Base-by-base conservation (phyloP, 2,888 invertebrate genomes). In the Cataglyphis altisquamis region DNA sequence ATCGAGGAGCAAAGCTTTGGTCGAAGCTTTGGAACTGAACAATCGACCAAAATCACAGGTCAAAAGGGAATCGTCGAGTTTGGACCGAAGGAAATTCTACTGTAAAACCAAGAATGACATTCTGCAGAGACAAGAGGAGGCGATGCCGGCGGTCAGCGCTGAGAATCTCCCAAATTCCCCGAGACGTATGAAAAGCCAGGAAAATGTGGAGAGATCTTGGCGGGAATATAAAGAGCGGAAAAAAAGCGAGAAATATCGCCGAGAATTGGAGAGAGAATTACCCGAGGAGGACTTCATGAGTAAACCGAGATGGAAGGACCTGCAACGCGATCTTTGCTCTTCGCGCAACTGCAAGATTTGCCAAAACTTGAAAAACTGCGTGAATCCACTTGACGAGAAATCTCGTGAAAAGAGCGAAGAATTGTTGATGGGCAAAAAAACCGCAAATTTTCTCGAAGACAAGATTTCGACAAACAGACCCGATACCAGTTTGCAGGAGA, bases 151-250 rank as follows among this genome's bases (percentile, higher is more conserved):
- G 1, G 91, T 93, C 52, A 91, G 91, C 0, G 91, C 91, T 15
- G 86, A 64, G 66, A 91, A 92, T 25, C 48, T 82, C 66, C 81
- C 67, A 55, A 85, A 87, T 77, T 77, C 83, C 2, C 80, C 83
- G 60, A 63, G 91, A 41, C 86, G 91, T 0, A 87, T 90, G 21
- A 91, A 88, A 29, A 91, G 90, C 45, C 91, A 93, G 66, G 92
- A 92, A 52, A 92, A 91, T 60, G 86, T 92, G 1, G 92, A 92
- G 57, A 90, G 92, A 5, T 94, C 93, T 18, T 94, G 94, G 94
- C 91, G 92, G 3, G 94, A 93, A 83, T 94, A 93, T 84, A 93
- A 92, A 78, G 93, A 94, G 60, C 86, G 92, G 8, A 93, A 92
- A 82, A 91, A 87, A 41, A 89, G 87, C 29, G 93, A 94, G 70